These are phyloP conservation scores for Pectinophora gossypiella DNA, from an alignment of 1,140 invertebrate genomes.

Conservation along the genomic window DNA sequence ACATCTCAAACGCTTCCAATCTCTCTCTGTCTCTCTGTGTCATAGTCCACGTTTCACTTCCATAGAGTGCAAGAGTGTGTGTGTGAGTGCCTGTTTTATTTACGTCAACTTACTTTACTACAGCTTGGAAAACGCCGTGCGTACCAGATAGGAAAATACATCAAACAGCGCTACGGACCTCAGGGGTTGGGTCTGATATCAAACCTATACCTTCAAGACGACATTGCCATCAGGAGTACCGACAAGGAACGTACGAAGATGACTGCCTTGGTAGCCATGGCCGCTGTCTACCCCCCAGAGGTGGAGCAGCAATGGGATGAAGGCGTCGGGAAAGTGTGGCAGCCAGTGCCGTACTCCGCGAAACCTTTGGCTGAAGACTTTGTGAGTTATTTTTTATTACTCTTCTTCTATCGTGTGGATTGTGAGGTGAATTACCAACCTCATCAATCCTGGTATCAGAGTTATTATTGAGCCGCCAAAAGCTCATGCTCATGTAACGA, in stretches of 20 bases:
- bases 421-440: too few relatives aligned
- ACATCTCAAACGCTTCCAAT: too few relatives aligned
- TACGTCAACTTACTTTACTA: too few relatives aligned
- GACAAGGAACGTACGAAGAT: conserved; percentile 63
- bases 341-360: conserved; percentile 53
- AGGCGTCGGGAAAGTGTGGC: conserved; percentile 53
- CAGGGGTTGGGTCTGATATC: conserved; percentile 43
- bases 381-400: too few relatives aligned
- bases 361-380: conserved; percentile 53
- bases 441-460: too few relatives aligned
- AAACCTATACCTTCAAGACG: conserved; percentile 44
- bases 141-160: conserved; percentile 55
- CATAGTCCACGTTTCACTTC: too few relatives aligned
- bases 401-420: too few relatives aligned
- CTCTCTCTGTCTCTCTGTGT: too few relatives aligned
- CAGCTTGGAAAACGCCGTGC: conserved; percentile 50
- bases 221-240: conserved; percentile 44
- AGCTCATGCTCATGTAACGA: too few relatives aligned
- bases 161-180: conserved; percentile 44
- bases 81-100: too few relatives aligned
- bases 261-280: conserved; percentile 52
- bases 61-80: too few relatives aligned
- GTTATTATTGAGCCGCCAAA: too few relatives aligned
- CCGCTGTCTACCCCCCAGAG: conserved; percentile 51
- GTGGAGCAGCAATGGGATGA: conserved; percentile 57